These are phyloP conservation scores for Galemys pyrenaicus DNA, from an alignment of 2,113 vertebrate species.

Conservation along the genomic window DNA sequence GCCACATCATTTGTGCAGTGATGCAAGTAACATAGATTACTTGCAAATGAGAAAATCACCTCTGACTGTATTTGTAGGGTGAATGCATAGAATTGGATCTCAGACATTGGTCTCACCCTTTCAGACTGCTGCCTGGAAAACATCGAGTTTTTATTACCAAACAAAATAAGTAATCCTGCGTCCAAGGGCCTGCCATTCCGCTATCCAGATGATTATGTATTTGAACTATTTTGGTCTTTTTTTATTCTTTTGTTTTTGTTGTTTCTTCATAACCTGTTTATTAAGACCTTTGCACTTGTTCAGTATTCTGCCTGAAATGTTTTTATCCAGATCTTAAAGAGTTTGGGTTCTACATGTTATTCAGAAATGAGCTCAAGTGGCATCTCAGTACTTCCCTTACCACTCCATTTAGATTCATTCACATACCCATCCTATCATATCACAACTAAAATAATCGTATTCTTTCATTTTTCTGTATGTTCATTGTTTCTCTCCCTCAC, in stretches of 20 bases:
- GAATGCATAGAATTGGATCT: not conserved
- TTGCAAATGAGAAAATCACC: not conserved
- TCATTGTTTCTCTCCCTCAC: not conserved
- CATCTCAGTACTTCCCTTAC: not conserved
- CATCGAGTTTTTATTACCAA: not conserved
- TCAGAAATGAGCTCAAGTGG: not conserved
- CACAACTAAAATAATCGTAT: not conserved
- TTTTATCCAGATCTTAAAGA: not conserved
- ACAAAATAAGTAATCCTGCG: not conserved
- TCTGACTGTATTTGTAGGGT: not conserved
- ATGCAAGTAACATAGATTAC: conserved; percentile 5
- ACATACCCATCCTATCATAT: not conserved
- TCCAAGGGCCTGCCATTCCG: not conserved
- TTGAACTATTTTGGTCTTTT: not conserved
- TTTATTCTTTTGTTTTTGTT: not conserved
- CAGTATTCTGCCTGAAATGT: not conserved
- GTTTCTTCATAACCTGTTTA: not conserved
- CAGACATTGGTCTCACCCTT: not conserved
- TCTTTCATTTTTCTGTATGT: not conserved
- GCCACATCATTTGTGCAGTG: not conserved
- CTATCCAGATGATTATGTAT: not conserved
- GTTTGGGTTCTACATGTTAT: not conserved
- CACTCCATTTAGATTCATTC: not conserved
- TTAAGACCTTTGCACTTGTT: not conserved
- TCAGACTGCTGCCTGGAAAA: not conserved